A percentile compares a stretch with the other conserved stretches of the same genome.
Conservation (phyloP, 1,140 invertebrate genomes). For the Eriocheir sinensis region DNA sequence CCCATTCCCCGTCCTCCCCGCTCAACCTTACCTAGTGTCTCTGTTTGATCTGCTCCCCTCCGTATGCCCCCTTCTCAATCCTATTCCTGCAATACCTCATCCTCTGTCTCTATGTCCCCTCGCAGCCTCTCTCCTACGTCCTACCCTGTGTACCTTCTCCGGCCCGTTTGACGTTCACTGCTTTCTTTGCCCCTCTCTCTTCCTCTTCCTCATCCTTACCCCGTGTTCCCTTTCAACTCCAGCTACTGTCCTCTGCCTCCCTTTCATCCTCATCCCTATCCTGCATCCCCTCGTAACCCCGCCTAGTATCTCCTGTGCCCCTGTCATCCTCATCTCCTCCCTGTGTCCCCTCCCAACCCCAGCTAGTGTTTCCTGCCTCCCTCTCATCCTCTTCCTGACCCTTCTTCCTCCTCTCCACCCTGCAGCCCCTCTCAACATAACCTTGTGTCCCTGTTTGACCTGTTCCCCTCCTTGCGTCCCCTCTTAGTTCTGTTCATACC, state of each 20-base stretch:
- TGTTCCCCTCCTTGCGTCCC: no score
- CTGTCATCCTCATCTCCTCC: neutral
- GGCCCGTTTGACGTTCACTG: no score
- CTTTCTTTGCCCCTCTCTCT: neutral
- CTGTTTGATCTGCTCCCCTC: no score
- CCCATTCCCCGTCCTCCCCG: neutral
- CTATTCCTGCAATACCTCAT: no score
- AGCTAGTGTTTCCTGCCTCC: no score
- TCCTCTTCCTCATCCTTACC: neutral
- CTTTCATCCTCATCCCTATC: neutral
- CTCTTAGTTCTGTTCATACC: no score
- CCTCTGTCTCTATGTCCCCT: no score
- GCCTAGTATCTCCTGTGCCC: neutral
- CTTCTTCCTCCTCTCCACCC: neutral
- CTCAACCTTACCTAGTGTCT: neutral
- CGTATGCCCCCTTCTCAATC: no score
- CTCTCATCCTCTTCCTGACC: neutral
- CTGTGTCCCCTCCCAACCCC: neutral
- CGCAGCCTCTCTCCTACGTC: no score
- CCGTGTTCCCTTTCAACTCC: neutral
- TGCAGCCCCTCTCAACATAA: no score
- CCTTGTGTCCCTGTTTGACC: no score
- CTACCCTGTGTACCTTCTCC: no score
- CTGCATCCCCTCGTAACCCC: neutral
- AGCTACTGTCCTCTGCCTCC: neutral